Evolutionary conservation across 1,140 invertebrate genomes (phyloP).

Genomic region (Maniola jurtina): DNA sequence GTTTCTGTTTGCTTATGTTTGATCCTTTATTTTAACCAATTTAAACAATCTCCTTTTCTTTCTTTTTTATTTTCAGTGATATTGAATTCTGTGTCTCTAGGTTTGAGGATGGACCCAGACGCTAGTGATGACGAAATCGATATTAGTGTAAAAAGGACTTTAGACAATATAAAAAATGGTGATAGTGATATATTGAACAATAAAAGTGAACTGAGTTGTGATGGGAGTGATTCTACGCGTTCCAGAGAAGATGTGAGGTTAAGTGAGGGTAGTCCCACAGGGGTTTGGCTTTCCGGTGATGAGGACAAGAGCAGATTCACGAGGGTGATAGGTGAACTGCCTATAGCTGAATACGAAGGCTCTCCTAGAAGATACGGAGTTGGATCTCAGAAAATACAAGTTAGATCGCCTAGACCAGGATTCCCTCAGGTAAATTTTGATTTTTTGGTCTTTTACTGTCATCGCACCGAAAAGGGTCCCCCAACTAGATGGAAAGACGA

Average conservation of each 20-base stretch:
- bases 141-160: slow-evolving; percentile 74
- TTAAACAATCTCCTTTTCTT: slow-evolving; percentile 53
- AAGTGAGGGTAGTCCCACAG: slow-evolving; percentile 62
- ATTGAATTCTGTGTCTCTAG: slow-evolving; percentile 78
- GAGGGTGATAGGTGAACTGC: slow-evolving; percentile 91
- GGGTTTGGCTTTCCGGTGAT: slow-evolving; percentile 62
- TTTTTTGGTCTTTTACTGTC: background rate
- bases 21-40: slow-evolving; percentile 27
- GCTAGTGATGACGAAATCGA: slow-evolving; percentile 76
- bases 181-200: slow-evolving; percentile 70
- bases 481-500: too few relatives aligned
- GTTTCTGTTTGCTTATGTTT: background rate
- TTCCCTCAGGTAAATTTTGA: slow-evolving; percentile 73
- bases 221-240: slow-evolving; percentile 62
- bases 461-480: too few relatives aligned
- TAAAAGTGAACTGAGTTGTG: slow-evolving; percentile 65
- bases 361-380: slow-evolving; percentile 92
- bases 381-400: slow-evolving; percentile 51
- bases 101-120: slow-evolving; percentile 76
- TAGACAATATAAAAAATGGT: slow-evolving; percentile 76
- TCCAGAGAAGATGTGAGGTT: slow-evolving; percentile 55
- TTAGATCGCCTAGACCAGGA: slow-evolving; percentile 70
- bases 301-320: slow-evolving; percentile 83
- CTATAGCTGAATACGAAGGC: slow-evolving; percentile 94
- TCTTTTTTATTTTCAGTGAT: slow-evolving; percentile 77